Evolutionary conservation across 2,888 invertebrate genomes (phyloP).

Genomic region (Eupeodes luniger): DNA sequence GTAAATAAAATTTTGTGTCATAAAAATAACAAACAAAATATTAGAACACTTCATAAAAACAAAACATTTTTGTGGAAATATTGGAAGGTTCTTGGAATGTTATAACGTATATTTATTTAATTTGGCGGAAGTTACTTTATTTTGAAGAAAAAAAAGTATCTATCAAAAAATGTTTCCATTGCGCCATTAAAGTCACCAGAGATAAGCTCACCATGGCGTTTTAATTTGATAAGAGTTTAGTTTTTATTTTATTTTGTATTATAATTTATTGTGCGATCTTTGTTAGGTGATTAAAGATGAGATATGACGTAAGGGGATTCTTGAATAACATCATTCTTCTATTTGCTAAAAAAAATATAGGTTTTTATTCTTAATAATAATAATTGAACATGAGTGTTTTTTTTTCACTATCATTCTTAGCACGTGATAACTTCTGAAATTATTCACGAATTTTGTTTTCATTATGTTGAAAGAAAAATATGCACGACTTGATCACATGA

Average conservation of each 20-base stretch:
- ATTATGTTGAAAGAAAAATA: too few species aligned
- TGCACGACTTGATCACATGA: too few species aligned
- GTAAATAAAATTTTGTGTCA: background rate
- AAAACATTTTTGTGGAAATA: background rate
- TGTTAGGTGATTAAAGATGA: slow-evolving; percentile 19
- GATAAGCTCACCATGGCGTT: slow-evolving; percentile 24
- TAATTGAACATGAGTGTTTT: too few species aligned
- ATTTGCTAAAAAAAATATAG: background rate
- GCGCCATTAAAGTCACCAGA: slow-evolving; percentile 4
- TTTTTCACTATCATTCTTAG: too few species aligned
- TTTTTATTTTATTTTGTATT: background rate
- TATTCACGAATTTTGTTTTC: too few species aligned
- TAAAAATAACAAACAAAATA: slow-evolving; percentile 13
- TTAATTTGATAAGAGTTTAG: slow-evolving; percentile 32
- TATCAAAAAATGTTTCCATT: slow-evolving; percentile 49
- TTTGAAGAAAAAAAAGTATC: background rate
- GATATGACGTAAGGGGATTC: slow-evolving; percentile 18
- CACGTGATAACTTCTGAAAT: too few species aligned
- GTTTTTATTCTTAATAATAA: background rate
- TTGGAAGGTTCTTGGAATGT: background rate
- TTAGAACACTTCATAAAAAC: background rate
- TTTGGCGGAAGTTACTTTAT: background rate
- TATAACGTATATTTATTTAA: background rate
- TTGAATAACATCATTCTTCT: slow-evolving; percentile 18
- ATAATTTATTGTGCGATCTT: slow-evolving; percentile 8